phyloP scores from a whole-genome alignment of 1,140 invertebrate genomes.

The Pseudoatta argentina region DNA sequence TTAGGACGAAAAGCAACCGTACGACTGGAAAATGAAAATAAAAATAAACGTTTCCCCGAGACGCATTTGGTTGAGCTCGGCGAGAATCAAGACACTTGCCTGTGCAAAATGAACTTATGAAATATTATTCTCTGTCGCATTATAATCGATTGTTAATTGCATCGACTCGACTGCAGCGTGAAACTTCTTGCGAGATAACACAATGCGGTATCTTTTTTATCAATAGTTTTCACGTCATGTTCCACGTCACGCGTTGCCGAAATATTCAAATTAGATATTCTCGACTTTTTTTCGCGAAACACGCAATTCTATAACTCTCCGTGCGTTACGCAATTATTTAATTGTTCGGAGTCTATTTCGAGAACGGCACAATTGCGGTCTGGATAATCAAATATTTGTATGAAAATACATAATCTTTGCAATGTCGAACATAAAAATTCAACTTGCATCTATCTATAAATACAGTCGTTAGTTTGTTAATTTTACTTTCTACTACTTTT shows the following conservation, averaged over 20 bases:
- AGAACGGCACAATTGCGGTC: background rate
- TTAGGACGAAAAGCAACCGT: slow-evolving; percentile 45
- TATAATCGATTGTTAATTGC: background rate
- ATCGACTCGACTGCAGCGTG: background rate
- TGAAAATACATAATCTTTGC: background rate
- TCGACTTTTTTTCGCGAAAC: background rate
- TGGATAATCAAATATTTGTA: background rate
- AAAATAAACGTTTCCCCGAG: background rate
- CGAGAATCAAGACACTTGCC: slow-evolving; percentile 63
- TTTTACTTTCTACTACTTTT: background rate
- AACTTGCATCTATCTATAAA: background rate
- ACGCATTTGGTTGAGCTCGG: background rate
- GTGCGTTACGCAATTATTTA: background rate
- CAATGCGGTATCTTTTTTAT: background rate
- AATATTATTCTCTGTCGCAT: slow-evolving; percentile 38
- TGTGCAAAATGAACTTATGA: slow-evolving; percentile 25
- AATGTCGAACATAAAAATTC: background rate
- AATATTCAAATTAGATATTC: background rate
- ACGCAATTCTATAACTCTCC: background rate
- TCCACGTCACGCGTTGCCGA: background rate
- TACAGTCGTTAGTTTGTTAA: background rate
- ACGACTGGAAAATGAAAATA: slow-evolving; percentile 54
- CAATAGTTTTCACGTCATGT: background rate
- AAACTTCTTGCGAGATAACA: background rate
- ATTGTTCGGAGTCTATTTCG: background rate